phyloP scores from a whole-genome alignment of 2,888 invertebrate genomes.

The Molorchus minor region DNA sequence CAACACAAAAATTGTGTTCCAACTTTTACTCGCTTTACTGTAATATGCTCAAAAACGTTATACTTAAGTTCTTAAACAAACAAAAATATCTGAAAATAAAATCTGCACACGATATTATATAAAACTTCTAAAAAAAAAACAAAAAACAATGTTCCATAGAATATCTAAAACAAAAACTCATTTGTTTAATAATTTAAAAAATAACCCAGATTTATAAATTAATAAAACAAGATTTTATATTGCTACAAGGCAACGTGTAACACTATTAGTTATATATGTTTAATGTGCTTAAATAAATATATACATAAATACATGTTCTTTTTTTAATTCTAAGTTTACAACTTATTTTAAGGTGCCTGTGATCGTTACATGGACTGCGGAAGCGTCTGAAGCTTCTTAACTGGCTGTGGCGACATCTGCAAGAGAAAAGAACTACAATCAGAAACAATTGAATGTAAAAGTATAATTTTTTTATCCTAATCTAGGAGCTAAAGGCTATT shows the following conservation, averaged over 20 bases:
- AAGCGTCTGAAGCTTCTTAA: constrained; percentile 53
- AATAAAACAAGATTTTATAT: constrained; percentile 22
- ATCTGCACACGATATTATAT: constrained; percentile 19
- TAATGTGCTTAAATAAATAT: constrained; percentile 32
- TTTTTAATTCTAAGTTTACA: constrained; percentile 14
- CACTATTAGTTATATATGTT: constrained; percentile 9
- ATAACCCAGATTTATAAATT: constrained; percentile 20
- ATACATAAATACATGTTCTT: constrained; percentile 28
- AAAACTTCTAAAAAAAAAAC: constrained; percentile 28
- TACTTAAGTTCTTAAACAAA: constrained; percentile 22
- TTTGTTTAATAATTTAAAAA: constrained; percentile 28
- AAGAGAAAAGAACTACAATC: constrained; percentile 30
- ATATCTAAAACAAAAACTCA: constrained; percentile 28
- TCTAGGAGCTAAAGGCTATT: too few relatives aligned
- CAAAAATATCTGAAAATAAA: constrained; percentile 31
- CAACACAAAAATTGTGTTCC: constrained; percentile 12
- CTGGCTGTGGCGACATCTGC: constrained; percentile 58
- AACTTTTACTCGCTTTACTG: neutral
- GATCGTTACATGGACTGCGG: constrained; percentile 44
- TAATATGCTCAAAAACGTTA: constrained; percentile 1
- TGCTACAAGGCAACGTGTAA: constrained; percentile 31
- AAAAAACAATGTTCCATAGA: constrained; percentile 29
- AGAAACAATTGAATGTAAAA: constrained; percentile 1
- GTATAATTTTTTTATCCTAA: too few relatives aligned
- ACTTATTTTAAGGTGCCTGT: neutral